Base-by-base conservation (phyloP, 92 coral and sea anemone species). In the Porites cylindrica region DNA sequence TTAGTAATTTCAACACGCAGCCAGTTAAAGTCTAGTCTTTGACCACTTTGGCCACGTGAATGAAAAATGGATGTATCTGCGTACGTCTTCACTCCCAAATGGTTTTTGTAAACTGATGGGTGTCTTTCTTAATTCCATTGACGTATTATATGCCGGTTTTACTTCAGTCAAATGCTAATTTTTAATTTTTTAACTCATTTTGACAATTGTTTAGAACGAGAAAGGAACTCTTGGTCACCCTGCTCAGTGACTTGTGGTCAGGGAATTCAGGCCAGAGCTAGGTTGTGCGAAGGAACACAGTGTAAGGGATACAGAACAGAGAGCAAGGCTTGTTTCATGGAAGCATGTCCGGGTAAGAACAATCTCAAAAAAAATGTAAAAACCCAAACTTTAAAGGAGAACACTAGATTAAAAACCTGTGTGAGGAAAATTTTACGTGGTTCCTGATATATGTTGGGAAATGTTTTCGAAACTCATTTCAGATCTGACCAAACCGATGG, bases 201-300 rank as follows among this genome's bases (percentile, higher is more conserved):
- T 23, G 17, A 0, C 9, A 7, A 80, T 29, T 8, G 7, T 56
- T 47, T 32, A 83, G 87, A 64, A 24, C 16, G 24, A 20, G 62
- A 52, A 50, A 18, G 75, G 66, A 83, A 89, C 38, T 80, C 85
- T 5, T 95, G 98, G 98, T 95, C 98, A 6, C 96, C 96, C 1
- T 95, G 98, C 66, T 90, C 98, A 38, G 94, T 88, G 77, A 90
- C 98, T 14, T 95, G 98, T 72, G 98, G 98, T 64, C 88, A 80
- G 38, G 98, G 98, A 60, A 85, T 95, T 54, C 95, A 91, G 64
- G 98, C 96, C 62, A 92, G 98, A 64, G 98, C 96, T 60, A 87
- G 86, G 76, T 83, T 92, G 65, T 95, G 98, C 66, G 70, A 82
- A 68, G 91, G 90, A 63, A 67, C 82, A 59, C 84, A 93, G 58